These are phyloP conservation scores for Xylophagus ater DNA, from an alignment of 2,888 invertebrate species.

Conservation along the genomic window DNA sequence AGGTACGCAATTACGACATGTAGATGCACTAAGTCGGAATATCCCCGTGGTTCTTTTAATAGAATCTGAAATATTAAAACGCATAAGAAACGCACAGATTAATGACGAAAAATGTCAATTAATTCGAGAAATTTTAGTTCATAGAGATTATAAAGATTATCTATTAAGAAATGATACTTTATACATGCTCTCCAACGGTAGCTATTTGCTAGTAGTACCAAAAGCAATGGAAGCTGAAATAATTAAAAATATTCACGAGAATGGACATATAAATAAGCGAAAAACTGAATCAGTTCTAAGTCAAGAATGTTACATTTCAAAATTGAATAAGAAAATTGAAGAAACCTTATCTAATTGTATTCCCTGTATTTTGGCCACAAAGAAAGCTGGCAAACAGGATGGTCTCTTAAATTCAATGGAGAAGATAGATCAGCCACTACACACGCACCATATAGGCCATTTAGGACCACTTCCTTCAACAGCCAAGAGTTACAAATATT, in stretches of 20 bases:
- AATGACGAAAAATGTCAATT: slow-evolving; percentile 10
- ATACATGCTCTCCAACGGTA: slow-evolving; percentile 14
- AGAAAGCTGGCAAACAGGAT: slow-evolving; percentile 25
- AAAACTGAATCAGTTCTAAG: slow-evolving; percentile 8
- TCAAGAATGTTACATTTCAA: slow-evolving; percentile 12
- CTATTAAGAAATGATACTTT: slow-evolving; percentile 7
- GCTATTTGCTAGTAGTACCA: slow-evolving; percentile 10
- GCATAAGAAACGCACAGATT: slow-evolving; percentile 10
- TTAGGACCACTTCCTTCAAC: slow-evolving; percentile 3
- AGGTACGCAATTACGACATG: slow-evolving; percentile 10
- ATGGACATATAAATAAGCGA: slow-evolving; percentile 11
- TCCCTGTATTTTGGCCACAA: slow-evolving; percentile 12
- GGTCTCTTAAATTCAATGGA: slow-evolving; percentile 26
- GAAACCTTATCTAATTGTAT: slow-evolving; percentile 12
- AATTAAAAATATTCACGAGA: slow-evolving; percentile 6
- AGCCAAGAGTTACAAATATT: slow-evolving; percentile 22
- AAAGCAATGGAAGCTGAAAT: slow-evolving; percentile 10
- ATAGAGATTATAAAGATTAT: slow-evolving; percentile 13
- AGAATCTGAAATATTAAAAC: slow-evolving; percentile 1
- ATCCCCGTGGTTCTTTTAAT: not conserved
- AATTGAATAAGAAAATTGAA: slow-evolving; percentile 4
- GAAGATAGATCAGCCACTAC: slow-evolving; percentile 24
- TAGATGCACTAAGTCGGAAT: slow-evolving; percentile 13
- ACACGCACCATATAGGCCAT: slow-evolving; percentile 23
- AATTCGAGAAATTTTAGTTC: slow-evolving; percentile 9